These are phyloP conservation scores for Arctocebus calabarensis DNA, from an alignment of 2,797 vertebrate species.

Conservation along the genomic window DNA sequence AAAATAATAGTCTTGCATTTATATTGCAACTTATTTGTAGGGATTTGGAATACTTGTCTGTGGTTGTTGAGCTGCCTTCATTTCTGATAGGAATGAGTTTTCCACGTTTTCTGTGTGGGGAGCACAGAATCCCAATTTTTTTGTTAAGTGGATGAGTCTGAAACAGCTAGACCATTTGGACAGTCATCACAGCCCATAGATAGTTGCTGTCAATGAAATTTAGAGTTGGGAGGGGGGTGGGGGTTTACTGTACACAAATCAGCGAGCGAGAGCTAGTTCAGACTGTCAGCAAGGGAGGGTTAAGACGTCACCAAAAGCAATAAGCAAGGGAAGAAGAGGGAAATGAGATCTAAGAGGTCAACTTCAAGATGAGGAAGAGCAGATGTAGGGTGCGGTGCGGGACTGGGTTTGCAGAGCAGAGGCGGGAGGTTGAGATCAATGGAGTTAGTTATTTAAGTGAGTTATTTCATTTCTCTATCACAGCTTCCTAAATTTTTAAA, in stretches of 20 bases:
- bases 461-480: not conserved
- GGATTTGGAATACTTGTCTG: not conserved
- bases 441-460: too few relatives aligned
- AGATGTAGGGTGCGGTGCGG: not conserved
- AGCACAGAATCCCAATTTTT: not conserved
- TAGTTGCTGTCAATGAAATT: not conserved
- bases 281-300: not conserved
- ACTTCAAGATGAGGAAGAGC: not conserved
- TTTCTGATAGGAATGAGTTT: not conserved
- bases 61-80: not conserved
- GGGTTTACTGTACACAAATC: not conserved
- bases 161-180: not conserved
- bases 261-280: not conserved
- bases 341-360: not conserved
- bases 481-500: not conserved
- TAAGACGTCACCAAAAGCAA: not conserved
- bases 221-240: not conserved
- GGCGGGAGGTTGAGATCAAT: not conserved
- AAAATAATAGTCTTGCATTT: constrained; percentile 55
- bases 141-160: constrained; percentile 11
- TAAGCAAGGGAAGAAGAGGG: not conserved
- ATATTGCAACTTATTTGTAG: constrained; percentile 28
- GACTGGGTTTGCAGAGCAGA: not conserved
- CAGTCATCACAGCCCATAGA: not conserved
- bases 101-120: not conserved